These are phyloP conservation scores for Actinopyga echinites DNA, from an alignment of 53 echinoderm and acorn worm species.

Conservation along the genomic window DNA sequence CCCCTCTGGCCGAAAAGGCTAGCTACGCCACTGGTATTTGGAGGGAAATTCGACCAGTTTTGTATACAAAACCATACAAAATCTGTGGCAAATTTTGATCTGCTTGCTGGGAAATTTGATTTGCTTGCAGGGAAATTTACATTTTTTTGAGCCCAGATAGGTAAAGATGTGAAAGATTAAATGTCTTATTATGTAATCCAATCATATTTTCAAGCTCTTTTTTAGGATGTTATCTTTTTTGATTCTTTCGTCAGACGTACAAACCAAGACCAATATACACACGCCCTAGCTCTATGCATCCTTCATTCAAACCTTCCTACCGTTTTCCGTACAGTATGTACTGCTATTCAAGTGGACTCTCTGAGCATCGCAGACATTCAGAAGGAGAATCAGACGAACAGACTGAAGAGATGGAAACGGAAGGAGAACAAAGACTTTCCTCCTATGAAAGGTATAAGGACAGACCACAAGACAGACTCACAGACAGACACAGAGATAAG, in stretches of 20 bases:
- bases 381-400: constrained; percentile 6
- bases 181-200: too few species aligned
- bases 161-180: too few species aligned
- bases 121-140: too few species aligned
- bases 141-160: too few species aligned
- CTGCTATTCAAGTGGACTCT: constrained; percentile 1
- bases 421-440: background rate
- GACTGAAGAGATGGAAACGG: constrained; percentile 3
- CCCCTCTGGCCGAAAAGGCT: too few species aligned
- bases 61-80: too few species aligned
- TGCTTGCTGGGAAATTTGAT: too few species aligned
- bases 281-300: constrained; percentile 9
- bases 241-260: background rate
- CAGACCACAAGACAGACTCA: constrained; percentile 10
- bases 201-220: too few species aligned
- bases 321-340: constrained; percentile 27
- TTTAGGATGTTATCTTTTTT: background rate
- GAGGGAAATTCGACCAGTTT: too few species aligned
- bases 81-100: too few species aligned
- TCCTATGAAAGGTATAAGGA: background rate
- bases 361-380: background rate
- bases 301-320: constrained; percentile 12
- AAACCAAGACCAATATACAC: constrained; percentile 35
- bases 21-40: too few species aligned
- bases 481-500: background rate